A percentile compares a stretch with the other conserved stretches of the same genome.
phyloP scores from a whole-genome alignment of 1,140 invertebrate genomes.

The Camponotus floridanus region DNA sequence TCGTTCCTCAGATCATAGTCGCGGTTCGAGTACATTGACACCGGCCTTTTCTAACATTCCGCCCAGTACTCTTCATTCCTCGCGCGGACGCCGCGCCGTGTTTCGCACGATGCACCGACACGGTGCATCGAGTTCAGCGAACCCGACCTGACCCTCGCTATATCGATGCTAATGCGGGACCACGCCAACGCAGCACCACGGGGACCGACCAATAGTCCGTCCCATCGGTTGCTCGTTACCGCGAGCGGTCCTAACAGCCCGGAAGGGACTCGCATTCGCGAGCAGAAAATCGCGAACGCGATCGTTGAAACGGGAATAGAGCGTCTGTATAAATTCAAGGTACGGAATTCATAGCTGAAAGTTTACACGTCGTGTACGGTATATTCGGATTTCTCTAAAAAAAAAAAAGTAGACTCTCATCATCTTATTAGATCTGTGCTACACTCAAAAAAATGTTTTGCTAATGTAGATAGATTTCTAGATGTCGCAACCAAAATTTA shows the following conservation, averaged over 20 bases:
- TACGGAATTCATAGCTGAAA: not conserved
- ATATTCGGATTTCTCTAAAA: not conserved
- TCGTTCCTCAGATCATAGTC: not conserved
- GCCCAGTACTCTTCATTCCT: slow-evolving; percentile 69
- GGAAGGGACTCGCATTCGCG: slow-evolving; percentile 48
- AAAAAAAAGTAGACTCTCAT: not conserved
- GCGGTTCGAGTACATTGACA: slow-evolving; percentile 41
- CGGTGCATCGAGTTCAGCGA: slow-evolving; percentile 72
- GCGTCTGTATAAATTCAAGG: slow-evolving; percentile 31
- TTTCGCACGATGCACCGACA: slow-evolving; percentile 60
- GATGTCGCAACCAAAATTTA: no score
- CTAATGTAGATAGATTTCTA: no score
- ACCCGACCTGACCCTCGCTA: slow-evolving; percentile 76
- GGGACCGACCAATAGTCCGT: slow-evolving; percentile 46
- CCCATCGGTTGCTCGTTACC: slow-evolving; percentile 50
- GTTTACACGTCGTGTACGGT: not conserved
- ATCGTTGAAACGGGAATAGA: slow-evolving; percentile 15
- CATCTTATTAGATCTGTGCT: not conserved
- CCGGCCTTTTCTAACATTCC: slow-evolving; percentile 64
- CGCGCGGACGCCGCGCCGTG: slow-evolving; percentile 67
- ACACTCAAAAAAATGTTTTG: no score
- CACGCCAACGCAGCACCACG: slow-evolving; percentile 73
- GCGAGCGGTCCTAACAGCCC: slow-evolving; percentile 45
- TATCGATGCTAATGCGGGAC: slow-evolving; percentile 76
- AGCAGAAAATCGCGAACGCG: slow-evolving; percentile 21